Conservation (phyloP, 2,888 invertebrate genomes). For the Yponomeuta cagnagella region DNA sequence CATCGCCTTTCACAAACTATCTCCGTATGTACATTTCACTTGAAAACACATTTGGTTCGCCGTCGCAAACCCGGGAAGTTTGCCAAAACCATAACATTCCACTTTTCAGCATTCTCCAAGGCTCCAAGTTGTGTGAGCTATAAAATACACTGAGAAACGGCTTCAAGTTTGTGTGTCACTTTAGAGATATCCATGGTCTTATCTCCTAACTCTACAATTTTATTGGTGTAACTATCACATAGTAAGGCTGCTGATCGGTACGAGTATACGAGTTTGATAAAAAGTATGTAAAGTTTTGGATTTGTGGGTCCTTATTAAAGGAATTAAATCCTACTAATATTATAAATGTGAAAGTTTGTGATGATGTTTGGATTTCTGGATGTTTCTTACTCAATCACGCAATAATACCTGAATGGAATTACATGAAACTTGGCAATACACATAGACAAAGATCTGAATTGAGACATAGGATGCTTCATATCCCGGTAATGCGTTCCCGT, state of each 20-base stretch:
- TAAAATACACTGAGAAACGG: neutral
- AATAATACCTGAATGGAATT: no score
- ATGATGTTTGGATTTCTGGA: no score
- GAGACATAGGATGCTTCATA: no score
- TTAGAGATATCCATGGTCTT: neutral
- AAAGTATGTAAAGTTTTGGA: neutral
- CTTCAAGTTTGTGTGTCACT: neutral
- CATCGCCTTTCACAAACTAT: neutral
- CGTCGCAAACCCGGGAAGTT: neutral
- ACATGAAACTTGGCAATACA: no score
- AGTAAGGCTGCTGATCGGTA: neutral
- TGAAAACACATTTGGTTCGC: neutral
- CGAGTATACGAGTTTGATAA: neutral
- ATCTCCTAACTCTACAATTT: neutral
- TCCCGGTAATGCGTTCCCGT: no score
- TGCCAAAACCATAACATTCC: neutral
- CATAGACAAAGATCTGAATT: no score
- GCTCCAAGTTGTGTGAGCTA: neutral
- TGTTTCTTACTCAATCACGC: no score
- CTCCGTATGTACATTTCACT: neutral
- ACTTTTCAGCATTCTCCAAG: neutral
- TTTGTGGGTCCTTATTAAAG: neutral
- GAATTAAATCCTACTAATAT: neutral
- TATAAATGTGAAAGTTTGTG: neutral
- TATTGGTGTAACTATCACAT: neutral